Base-by-base conservation (phyloP, 2,888 invertebrate species). In the Mystacides longicornis region DNA sequence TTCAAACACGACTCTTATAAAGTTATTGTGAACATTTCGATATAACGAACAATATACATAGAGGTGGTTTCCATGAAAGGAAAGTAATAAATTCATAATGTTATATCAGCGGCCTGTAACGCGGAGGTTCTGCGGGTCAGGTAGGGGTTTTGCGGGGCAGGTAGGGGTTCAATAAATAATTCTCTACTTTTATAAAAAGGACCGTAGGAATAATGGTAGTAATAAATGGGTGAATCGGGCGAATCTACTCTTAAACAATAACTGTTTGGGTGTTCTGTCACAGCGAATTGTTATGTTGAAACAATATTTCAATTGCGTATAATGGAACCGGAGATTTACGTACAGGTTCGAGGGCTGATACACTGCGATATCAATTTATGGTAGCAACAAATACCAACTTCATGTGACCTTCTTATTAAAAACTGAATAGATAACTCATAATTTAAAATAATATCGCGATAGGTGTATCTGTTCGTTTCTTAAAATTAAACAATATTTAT, bases 221-320 rank as follows among this genome's bases (percentile, higher is more conserved):
- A 37, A 37, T 37, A 16, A 37, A 52, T 49, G 51, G 57, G 49
- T 55, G 53, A 52, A 55, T 58, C 58, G 51, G 57, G 49, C 53
- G 53, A 52, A 55, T 58, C 58, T 52, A 50, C 58, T 51, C 56
- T 58, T 56, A 54, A 58, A 60, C 60, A 60, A 60, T 60, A 58
- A 60, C 57, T 51, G 60, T 58, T 57, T 52, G 60, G 37, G 58
- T 48, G 54, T 56, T 58, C 58, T 57, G 56, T 60, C 58, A 55
- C 60, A 45, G 37, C 54, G 60, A 58, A 60, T 60, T 60, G 60
- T 60, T 55, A 43, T 54, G 58, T 49, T 51, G 57, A 60, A 60
- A 60, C 60, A 60, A 60, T 60, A 60, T 60, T 60, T 60, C 60
- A 60, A 60, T 60, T 60, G 58, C 56, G 52, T 45, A 57, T 55